A percentile compares a stretch with the other conserved stretches of the same genome.
These are phyloP conservation scores for Carassius auratus DNA, from an alignment of 2,113 vertebrate genomes.

Conservation along the genomic window DNA sequence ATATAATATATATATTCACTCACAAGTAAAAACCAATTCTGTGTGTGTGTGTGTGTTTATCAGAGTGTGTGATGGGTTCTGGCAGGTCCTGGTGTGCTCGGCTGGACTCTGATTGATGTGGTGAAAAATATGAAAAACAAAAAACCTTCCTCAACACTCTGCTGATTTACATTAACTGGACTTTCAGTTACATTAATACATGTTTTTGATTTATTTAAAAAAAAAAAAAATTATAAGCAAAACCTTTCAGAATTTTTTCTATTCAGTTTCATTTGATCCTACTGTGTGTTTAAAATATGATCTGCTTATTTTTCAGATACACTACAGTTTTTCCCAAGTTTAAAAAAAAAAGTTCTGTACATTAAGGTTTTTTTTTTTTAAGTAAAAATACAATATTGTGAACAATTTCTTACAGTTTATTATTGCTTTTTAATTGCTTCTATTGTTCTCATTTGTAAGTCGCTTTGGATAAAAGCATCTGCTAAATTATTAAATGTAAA, in stretches of 20 bases:
- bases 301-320: neutral
- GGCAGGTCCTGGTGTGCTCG: slow-evolving; percentile 76
- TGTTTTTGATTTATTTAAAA: neutral
- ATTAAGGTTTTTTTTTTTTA: neutral
- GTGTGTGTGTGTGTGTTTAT: slow-evolving; percentile 24
- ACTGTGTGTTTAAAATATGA: neutral
- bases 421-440: too few relatives aligned
- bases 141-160: neutral
- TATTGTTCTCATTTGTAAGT: too few relatives aligned
- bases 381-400: too few relatives aligned
- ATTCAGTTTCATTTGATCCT: neutral
- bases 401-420: too few relatives aligned
- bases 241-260: neutral
- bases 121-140: slow-evolving; percentile 55
- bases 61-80: slow-evolving; percentile 70
- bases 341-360: neutral
- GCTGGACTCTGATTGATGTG: slow-evolving; percentile 68
- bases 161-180: slow-evolving; percentile 52
- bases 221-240: too few relatives aligned
- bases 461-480: too few relatives aligned
- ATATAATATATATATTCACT: too few relatives aligned
- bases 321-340: neutral
- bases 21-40: too few relatives aligned
- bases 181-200: slow-evolving; percentile 70
- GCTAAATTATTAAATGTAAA: too few relatives aligned